Percentiles rank a stretch among this genome's conserved stretches.
These are phyloP conservation scores for Orthosia incerta DNA, from an alignment of 2,888 invertebrate species.

Conservation along the genomic window DNA sequence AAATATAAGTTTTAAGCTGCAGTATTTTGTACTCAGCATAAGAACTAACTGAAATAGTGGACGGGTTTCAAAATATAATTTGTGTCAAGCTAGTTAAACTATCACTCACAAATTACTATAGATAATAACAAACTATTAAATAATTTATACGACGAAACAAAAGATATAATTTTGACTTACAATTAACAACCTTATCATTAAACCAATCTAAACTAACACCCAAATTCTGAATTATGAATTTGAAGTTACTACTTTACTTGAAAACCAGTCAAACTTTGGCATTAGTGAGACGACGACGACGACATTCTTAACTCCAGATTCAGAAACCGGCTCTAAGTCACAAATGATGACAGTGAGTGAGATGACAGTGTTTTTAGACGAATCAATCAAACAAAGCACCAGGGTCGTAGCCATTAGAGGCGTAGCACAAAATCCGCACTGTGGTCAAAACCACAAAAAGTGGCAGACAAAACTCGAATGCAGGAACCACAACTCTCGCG, in stretches of 20 bases:
- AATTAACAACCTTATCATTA: neutral
- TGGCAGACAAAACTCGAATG: conserved; percentile 68
- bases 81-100: neutral
- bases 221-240: too few species aligned
- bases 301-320: too few species aligned
- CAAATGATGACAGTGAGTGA: conserved; percentile 25
- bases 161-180: neutral
- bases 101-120: neutral
- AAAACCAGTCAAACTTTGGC: too few species aligned
- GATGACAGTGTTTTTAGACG: conserved; percentile 63
- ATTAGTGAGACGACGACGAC: too few species aligned
- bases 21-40: neutral
- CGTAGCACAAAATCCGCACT: conserved; percentile 60
- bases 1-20: neutral
- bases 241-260: too few species aligned
- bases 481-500: conserved; percentile 67
- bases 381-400: conserved; percentile 66
- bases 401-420: conserved; percentile 59
- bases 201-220: conserved; percentile 17
- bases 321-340: conserved; percentile 9
- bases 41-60: neutral
- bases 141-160: neutral
- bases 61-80: neutral
- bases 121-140: neutral
- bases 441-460: conserved; percentile 70